Base-by-base conservation (phyloP, 2,797 vertebrate species). In the Erpetoichthys calabaricus region DNA sequence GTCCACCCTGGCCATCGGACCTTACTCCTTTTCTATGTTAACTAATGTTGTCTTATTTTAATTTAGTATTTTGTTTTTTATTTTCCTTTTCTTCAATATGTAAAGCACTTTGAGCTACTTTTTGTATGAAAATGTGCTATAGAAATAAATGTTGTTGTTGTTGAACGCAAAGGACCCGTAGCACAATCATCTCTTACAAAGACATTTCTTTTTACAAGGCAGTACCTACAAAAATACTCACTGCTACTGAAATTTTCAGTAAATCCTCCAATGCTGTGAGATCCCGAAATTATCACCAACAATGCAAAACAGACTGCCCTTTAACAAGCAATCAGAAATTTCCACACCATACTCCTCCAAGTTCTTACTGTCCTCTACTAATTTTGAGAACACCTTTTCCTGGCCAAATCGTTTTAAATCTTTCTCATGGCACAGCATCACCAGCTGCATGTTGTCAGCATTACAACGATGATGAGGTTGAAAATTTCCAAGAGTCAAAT, bases 371-470 rank as follows among this genome's bases (percentile, higher is more conserved):
- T 65, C 65, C 45, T 55, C 47, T 25, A 65, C 8, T 60, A 64
- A 25, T 25, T 9, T 56, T 44, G 43, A 5, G 56, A 59, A 44
- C 65, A 68, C 47, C 59, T 41, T 57, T 3, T 64, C 46, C n/a
- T 63, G 68, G 7, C 59, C 64, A 65, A 68, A 66, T 50, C 2
- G 57, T 50, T 66, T 64, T 8, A 64, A 66, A 47, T 68, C 51
- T 59, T 3, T 44, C 56, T 63, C 64, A 49, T 60, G 61, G 45
- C 61, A 64, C 59, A 70, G 54, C 42, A 63, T 53, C 9, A 65
- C 41, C 47, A 65, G 59, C 63, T 65, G 64, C 52, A 68, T 55
- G 42, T 62, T 7, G 47, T 65, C 63, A 68, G 63, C 59, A 56
- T 56, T 60, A 8, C 64, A 65, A 6, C 46, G 9, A 60, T 57